Percentiles rank a stretch among this genome's conserved stretches.
phyloP scores from a whole-genome alignment of 23 tunicate genomes.

The Aplidium turbinatum region DNA sequence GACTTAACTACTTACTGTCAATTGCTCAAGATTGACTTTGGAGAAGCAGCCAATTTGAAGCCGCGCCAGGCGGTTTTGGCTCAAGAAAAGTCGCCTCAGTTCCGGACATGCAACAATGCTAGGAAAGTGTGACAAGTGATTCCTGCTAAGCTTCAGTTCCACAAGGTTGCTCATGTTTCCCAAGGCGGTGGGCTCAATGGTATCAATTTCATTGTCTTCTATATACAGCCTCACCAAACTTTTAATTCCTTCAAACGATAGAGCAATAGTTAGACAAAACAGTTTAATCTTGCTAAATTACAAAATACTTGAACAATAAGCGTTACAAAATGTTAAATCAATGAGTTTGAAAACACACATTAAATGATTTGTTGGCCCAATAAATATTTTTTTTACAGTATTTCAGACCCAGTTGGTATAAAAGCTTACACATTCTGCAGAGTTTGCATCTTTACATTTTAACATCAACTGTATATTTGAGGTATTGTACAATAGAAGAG shows the following conservation, averaged over 20 bases:
- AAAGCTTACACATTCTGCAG: too few species aligned
- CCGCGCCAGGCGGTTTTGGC: constrained; percentile 33
- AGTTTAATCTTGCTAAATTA: too few species aligned
- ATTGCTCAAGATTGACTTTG: constrained; percentile 58
- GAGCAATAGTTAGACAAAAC: too few species aligned
- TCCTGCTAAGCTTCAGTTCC: constrained; percentile 65
- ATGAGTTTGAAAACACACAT: too few species aligned
- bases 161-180: constrained; percentile 51
- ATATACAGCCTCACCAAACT: constrained; percentile 42
- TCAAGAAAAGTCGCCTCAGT: constrained; percentile 51
- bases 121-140: constrained; percentile 55
- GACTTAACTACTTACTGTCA: constrained; percentile 63
- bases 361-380: too few species aligned
- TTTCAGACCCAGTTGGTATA: too few species aligned
- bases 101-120: constrained; percentile 36
- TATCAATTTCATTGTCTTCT: constrained; percentile 43
- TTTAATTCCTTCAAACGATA: background rate
- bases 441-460: too few species aligned
- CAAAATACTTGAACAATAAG: too few species aligned
- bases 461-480: too few species aligned
- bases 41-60: constrained; percentile 36
- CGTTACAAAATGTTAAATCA: too few species aligned
- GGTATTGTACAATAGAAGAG: too few species aligned
- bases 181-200: constrained; percentile 39
- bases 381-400: too few species aligned